phyloP scores from a whole-genome alignment of 2,888 invertebrate genomes.

The Parascotia fuliginaria region DNA sequence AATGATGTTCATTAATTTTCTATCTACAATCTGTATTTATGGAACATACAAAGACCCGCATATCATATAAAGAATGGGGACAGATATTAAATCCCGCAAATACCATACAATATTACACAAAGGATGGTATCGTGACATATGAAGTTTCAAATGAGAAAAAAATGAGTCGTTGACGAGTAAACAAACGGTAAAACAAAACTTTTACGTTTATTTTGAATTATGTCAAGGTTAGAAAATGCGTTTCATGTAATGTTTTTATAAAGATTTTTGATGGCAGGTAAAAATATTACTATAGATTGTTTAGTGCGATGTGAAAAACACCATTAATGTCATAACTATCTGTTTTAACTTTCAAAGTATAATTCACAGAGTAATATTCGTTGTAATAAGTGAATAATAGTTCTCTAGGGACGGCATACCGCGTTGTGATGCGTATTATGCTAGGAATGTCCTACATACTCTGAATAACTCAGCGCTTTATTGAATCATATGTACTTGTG shows the following conservation, averaged over 20 bases:
- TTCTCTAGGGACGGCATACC: conserved; percentile 27
- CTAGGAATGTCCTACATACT: conserved; percentile 48
- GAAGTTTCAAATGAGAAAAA: conserved; percentile 37
- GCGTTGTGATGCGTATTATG: conserved; percentile 34
- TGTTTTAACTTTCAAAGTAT: not conserved
- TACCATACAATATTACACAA: conserved; percentile 16
- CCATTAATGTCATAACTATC: no score
- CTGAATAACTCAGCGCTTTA: conserved; percentile 51
- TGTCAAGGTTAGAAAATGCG: not conserved
- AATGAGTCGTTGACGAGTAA: conserved; percentile 9
- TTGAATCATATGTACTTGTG: conserved; percentile 32
- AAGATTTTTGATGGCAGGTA: no score
- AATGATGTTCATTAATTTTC: conserved; percentile 3
- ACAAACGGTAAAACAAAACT: conserved; percentile 4
- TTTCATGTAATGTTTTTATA: no score
- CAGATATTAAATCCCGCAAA: conserved; percentile 37
- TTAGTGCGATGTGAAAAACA: no score
- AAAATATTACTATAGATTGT: no score
- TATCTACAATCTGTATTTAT: conserved; percentile 10
- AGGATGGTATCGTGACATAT: conserved; percentile 22
- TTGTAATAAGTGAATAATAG: conserved; percentile 42
- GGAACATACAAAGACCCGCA: conserved; percentile 9
- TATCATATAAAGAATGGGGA: conserved; percentile 16
- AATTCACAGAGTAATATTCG: conserved; percentile 15
- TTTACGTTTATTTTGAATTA: not conserved